phyloP scores from a whole-genome alignment of 2,797 vertebrate species.

The Pelochelys cantorii region DNA sequence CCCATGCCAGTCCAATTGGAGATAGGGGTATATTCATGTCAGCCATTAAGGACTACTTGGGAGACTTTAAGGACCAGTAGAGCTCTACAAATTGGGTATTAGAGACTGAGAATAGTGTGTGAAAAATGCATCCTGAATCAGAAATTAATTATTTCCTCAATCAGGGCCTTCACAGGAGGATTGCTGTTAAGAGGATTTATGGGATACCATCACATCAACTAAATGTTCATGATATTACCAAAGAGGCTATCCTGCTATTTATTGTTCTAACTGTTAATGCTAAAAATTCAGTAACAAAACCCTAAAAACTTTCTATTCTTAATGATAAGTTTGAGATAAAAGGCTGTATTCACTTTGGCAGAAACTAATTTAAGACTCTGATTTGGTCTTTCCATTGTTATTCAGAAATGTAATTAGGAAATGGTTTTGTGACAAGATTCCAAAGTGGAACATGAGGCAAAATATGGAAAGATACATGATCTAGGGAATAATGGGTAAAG shows the following conservation, averaged over 20 bases:
- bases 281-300: constrained; percentile 21
- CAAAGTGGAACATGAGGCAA: not conserved
- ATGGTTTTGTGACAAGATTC: not conserved
- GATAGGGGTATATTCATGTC: constrained; percentile 12
- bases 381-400: not conserved
- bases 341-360: not conserved
- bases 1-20: not conserved
- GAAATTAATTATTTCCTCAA: constrained; percentile 36
- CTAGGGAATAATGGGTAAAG: not conserved
- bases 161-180: not conserved
- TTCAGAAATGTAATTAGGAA: not conserved
- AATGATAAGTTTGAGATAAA: not conserved
- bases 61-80: constrained; percentile 56
- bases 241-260: not conserved
- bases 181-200: constrained; percentile 27
- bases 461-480: not conserved
- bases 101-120: constrained; percentile 26
- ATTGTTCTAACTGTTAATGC: not conserved
- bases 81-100: constrained; percentile 53
- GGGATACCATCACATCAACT: not conserved
- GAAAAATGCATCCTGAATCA: constrained; percentile 52
- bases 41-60: constrained; percentile 59
- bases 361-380: not conserved
- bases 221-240: constrained; percentile 7
- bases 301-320: not conserved